These are phyloP conservation scores for Heterocephalus glaber DNA, from an alignment of 2,113 vertebrate genomes.

Conservation along the genomic window DNA sequence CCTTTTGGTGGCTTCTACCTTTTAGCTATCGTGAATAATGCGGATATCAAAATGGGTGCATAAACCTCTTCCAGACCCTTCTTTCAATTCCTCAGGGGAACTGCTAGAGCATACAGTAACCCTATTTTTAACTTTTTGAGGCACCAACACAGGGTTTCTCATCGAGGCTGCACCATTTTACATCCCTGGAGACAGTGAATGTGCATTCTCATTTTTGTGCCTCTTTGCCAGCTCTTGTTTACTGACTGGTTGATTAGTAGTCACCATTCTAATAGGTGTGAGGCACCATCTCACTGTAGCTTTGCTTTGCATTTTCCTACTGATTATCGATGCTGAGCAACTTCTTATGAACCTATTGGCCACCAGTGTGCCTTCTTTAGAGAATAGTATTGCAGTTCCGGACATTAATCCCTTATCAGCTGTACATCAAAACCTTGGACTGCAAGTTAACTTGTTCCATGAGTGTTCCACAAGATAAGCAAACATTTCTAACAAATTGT, in stretches of 20 bases:
- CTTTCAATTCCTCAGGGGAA: not conserved
- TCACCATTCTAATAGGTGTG: not conserved
- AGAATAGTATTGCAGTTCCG: not conserved
- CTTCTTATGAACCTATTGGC: not conserved
- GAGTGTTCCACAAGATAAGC: not conserved
- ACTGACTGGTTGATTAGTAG: not conserved
- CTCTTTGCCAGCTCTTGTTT: not conserved
- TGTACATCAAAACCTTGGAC: not conserved
- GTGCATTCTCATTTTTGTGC: not conserved
- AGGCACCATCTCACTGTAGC: not conserved
- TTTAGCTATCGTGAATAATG: not conserved
- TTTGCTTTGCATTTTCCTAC: not conserved
- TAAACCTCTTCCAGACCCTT: not conserved
- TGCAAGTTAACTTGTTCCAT: not conserved
- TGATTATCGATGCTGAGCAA: not conserved
- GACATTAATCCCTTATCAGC: not conserved
- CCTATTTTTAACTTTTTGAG: not conserved
- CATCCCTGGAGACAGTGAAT: not conserved
- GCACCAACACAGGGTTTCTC: not conserved
- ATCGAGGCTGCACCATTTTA: not conserved
- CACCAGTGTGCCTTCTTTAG: not conserved
- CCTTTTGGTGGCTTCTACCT: not conserved
- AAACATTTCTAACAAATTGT: not conserved
- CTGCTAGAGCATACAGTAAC: not conserved
- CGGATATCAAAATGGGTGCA: not conserved